Base-by-base conservation (phyloP, 1,140 invertebrate genomes). In the Bombus difficillimus region DNA sequence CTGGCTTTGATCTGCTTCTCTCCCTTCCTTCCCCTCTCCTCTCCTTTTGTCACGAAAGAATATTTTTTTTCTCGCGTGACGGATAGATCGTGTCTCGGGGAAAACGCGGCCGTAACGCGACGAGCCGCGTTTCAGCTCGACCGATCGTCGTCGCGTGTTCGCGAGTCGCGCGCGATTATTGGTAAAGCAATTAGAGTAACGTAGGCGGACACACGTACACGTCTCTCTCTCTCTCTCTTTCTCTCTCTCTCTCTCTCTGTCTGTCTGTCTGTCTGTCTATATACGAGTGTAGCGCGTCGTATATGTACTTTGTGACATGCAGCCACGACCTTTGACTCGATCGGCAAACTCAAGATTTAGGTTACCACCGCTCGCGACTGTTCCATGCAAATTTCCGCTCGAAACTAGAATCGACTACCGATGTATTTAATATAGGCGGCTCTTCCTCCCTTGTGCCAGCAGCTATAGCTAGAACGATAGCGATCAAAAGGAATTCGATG, bases 111-210 rank as follows among this genome's bases (percentile, higher is more conserved):
- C 37, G 57, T n/a, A 41, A 64, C 72, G 41, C 41, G 72, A 68
- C 62, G 28, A 41, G 25, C 22, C 12, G 9, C 64, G 64, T 43
- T 78, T 43, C 59, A 32, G n/a, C n/a, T 64, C 53, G 75, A 22
- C 53, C 86, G 85, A 89, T 89, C 80, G 83, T 34, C 78, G 81
- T 90, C 80, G 89, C 89, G 89, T 88, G 89, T 84, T 37, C 83
- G 80, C 69, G 62, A 85, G 74, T 84, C 71, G 71, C 84, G 71
- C 88, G 77, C 86, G 89, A 90, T 90, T 90, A 90, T 90, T 83
- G 89, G 83, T 90, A 86, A 90, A 90, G 89, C 86, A 90, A 90
- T 90, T 90, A 90, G 88, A 88, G 89, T 77, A 90, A 81, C 83
- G 84, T 81, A 83, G 86, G 83, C 71, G 85, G 75, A 82, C 72